Conservation (phyloP, 2,797 vertebrate genomes). For the Hemitrygon akajei region DNA sequence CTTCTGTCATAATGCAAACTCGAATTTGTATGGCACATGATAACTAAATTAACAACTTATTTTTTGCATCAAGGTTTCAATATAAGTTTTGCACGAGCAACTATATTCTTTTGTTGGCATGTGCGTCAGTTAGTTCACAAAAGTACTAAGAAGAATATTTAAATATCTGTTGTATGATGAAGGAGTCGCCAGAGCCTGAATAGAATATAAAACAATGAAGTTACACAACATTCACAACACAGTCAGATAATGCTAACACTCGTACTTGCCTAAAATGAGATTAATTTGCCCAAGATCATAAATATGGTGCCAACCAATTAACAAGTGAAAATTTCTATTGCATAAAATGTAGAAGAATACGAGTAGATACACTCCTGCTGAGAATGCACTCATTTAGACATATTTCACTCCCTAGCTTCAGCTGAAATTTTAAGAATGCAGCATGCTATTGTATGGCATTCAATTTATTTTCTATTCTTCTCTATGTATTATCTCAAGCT, state of each 20-base stretch:
- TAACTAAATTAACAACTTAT: not conserved
- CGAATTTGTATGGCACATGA: not conserved
- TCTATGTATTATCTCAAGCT: not conserved
- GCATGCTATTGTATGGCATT: not conserved
- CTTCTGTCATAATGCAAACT: not conserved
- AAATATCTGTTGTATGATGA: not conserved
- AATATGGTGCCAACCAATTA: not conserved
- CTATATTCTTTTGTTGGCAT: not conserved
- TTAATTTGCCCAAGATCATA: slow-evolving; percentile 20
- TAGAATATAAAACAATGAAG: slow-evolving; percentile 6
- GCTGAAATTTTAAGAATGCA: not conserved
- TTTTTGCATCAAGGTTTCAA: not conserved
- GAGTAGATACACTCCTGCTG: not conserved
- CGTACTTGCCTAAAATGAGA: not conserved
- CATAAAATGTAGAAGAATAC: not conserved
- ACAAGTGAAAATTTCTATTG: not conserved
- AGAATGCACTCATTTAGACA: not conserved
- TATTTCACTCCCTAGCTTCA: not conserved
- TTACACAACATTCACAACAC: not conserved
- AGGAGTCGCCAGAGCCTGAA: not conserved
- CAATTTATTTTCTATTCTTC: not conserved
- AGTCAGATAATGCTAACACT: not conserved
- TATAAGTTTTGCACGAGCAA: not conserved
- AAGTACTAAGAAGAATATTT: not conserved
- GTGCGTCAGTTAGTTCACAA: not conserved